phyloP scores from a whole-genome alignment of 2,888 invertebrate species.

The Orgyia antiqua region DNA sequence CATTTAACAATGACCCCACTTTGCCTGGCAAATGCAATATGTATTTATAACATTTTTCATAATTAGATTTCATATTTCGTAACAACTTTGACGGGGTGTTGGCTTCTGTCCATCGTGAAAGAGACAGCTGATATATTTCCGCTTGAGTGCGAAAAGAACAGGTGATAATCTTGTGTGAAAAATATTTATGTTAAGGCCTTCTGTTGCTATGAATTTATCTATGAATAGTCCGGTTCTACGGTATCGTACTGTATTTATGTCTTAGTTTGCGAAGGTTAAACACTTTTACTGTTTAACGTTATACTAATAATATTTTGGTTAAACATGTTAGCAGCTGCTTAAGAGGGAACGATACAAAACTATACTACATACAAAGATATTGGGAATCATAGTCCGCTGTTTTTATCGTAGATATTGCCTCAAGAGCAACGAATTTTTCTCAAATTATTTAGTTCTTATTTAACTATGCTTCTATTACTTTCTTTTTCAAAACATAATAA shows the following conservation, averaged over 20 bases:
- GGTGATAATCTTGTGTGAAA: conserved; percentile 72
- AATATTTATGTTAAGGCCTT: conserved; percentile 76
- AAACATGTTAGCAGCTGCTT: too few species aligned
- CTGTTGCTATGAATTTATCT: conserved; percentile 59
- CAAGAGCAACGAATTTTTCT: too few species aligned
- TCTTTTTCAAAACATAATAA: too few species aligned
- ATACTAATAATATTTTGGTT: too few species aligned
- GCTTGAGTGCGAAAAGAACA: conserved; percentile 59
- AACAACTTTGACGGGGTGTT: conserved; percentile 51
- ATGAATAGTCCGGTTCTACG: conserved; percentile 60
- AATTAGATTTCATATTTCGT: conserved; percentile 74
- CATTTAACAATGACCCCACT: conserved; percentile 25
- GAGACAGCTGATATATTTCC: conserved; percentile 52
- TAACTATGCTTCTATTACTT: too few species aligned
- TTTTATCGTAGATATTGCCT: too few species aligned
- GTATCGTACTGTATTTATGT: conserved; percentile 60
- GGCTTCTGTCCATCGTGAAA: conserved; percentile 56
- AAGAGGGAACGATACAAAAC: too few species aligned
- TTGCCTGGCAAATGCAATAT: conserved; percentile 22
- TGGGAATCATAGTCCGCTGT: too few species aligned
- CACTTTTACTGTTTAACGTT: conserved; percentile 26
- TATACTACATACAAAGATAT: too few species aligned
- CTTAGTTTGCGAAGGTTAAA: conserved; percentile 58
- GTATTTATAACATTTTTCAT: conserved; percentile 48
- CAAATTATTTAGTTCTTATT: too few species aligned